These are phyloP conservation scores for Drosophila busckii DNA, from an alignment of 1,140 invertebrate genomes.

Conservation along the genomic window DNA sequence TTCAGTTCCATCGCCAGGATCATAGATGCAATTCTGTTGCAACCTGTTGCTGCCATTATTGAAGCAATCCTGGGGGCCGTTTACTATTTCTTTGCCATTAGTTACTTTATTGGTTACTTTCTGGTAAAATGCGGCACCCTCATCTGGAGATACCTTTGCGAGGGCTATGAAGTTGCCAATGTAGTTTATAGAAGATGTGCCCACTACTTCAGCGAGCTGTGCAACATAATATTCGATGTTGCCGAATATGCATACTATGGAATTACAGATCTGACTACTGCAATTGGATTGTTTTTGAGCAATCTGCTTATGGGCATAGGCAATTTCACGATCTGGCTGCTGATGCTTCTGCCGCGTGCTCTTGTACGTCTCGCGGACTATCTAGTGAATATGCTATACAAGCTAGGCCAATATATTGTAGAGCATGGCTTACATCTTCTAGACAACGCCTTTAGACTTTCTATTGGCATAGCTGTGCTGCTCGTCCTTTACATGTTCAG, in stretches of 20 bases:
- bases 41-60: constrained; percentile 19
- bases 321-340: constrained; percentile 26
- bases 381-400: constrained; percentile 3
- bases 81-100: constrained; percentile 44
- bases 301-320: constrained; percentile 34
- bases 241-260: constrained; percentile 29
- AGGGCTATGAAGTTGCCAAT: background rate
- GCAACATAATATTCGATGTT: background rate
- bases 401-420: constrained; percentile 12
- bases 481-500: constrained; percentile 42
- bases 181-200: background rate
- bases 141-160: constrained; percentile 20
- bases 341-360: constrained; percentile 29
- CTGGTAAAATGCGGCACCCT: constrained; percentile 21
- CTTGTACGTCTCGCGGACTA: constrained; percentile 23
- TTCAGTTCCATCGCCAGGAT: constrained; percentile 2
- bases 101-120: constrained; percentile 44
- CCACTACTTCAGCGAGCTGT: background rate
- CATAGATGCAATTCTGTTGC: constrained; percentile 28
- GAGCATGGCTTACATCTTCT: constrained; percentile 20
- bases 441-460: constrained; percentile 35
- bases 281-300: constrained; percentile 1
- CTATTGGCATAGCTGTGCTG: constrained; percentile 37
- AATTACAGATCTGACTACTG: background rate
- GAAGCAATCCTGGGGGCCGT: constrained; percentile 18